Conservation (phyloP, 2,113 vertebrate species). For the Strix uralensis region DNA sequence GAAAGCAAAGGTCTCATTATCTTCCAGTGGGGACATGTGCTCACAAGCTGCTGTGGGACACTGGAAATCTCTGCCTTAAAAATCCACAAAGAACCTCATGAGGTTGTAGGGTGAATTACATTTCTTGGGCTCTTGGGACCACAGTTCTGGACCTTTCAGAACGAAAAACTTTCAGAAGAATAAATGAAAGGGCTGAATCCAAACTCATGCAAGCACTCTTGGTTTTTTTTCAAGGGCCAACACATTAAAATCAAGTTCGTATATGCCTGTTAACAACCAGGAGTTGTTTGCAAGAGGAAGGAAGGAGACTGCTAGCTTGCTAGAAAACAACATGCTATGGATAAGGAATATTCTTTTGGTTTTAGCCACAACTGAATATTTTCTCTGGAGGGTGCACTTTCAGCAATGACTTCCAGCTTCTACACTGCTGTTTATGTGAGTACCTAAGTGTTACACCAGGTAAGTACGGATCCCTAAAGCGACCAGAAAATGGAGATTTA, state of each 20-base stretch:
- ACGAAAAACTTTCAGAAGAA: neutral
- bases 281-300: neutral
- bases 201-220: neutral
- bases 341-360: neutral
- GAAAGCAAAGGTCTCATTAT: neutral
- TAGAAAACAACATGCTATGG: rapidly evolving
- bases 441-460: neutral
- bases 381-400: neutral
- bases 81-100: neutral
- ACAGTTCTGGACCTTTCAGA: neutral
- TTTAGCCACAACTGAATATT: neutral
- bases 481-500: neutral
- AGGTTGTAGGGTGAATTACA: neutral
- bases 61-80: neutral
- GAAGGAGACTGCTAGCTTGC: neutral
- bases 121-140: neutral
- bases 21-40: neutral
- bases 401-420: neutral
- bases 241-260: neutral
- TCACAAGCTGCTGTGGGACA: neutral
- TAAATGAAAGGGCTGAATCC: neutral
- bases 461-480: neutral
- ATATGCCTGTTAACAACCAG: neutral
- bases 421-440: neutral
- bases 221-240: neutral